Conservation (phyloP, 2,888 invertebrate species). For the Thecocarcelia acutangulata region DNA sequence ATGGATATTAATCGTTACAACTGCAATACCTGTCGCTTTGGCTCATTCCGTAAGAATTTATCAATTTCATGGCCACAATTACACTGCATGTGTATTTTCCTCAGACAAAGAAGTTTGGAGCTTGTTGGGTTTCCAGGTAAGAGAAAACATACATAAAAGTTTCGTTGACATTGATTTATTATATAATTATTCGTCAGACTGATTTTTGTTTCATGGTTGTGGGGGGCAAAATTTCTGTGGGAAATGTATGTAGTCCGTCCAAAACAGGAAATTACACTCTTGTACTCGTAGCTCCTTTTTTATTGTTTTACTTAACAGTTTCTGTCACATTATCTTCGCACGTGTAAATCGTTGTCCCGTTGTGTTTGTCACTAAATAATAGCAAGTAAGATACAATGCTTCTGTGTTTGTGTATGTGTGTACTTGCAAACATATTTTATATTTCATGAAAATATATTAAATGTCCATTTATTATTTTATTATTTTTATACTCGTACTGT, state of each 20-base stretch:
- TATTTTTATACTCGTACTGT: slow-evolving; percentile 8
- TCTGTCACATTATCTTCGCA: slow-evolving; percentile 49
- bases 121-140: slow-evolving; percentile 81
- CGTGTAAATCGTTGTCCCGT: slow-evolving; percentile 15
- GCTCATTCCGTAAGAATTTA: slow-evolving; percentile 89
- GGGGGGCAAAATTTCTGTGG: not conserved
- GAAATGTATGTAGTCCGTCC: not conserved
- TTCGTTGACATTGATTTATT: not conserved
- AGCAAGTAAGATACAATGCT: no score
- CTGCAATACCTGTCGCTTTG: slow-evolving; percentile 89
- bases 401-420: not conserved
- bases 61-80: slow-evolving; percentile 84
- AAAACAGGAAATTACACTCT: not conserved
- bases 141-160: slow-evolving; percentile 45
- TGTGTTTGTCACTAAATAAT: not conserved
- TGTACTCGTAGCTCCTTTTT: no score
- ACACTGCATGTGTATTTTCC: slow-evolving; percentile 87
- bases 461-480: not conserved
- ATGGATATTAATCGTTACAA: slow-evolving; percentile 90
- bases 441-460: slow-evolving; percentile 11
- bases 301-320: not conserved
- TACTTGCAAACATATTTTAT: not conserved
- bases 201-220: no score
- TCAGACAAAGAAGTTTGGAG: slow-evolving; percentile 84
- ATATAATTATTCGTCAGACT: no score